phyloP scores from a whole-genome alignment of 2,888 invertebrate species.

The Dicyrtomina minuta region DNA sequence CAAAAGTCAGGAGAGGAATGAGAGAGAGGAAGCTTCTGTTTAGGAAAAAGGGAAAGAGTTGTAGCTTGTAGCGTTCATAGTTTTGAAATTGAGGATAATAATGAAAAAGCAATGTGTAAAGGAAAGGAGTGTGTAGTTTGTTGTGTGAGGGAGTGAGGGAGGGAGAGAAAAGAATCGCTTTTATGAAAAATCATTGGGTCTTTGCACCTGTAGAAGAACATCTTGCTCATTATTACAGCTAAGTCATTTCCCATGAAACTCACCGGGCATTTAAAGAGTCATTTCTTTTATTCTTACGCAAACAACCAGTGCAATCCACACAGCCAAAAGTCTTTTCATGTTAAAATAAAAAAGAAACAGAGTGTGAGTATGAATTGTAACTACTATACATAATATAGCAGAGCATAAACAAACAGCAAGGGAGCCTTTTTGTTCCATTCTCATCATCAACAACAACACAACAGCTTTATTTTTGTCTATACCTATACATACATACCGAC shows the following conservation, averaged over 20 bases:
- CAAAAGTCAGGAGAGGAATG: neutral
- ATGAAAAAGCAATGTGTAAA: neutral
- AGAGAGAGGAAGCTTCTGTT: neutral
- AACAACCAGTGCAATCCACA: constrained; percentile 3
- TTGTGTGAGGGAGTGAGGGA: no score
- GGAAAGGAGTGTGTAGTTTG: neutral
- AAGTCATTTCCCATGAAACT: constrained; percentile 26
- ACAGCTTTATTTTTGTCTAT: no score
- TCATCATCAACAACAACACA: no score
- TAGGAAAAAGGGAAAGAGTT: neutral
- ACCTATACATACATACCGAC: no score
- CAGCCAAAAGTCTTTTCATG: no score
- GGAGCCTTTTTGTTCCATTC: no score
- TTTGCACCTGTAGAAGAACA: constrained; percentile 8
- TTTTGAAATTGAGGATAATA: neutral
- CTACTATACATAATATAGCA: no score
- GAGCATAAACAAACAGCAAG: no score
- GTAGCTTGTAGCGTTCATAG: neutral
- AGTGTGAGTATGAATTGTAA: no score
- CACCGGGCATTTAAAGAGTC: neutral
- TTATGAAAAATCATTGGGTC: constrained; percentile 4
- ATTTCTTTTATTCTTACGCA: constrained; percentile 9
- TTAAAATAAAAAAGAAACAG: no score
- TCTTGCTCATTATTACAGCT: constrained; percentile 2
- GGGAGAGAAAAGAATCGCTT: neutral